These are phyloP conservation scores for Bradynema listronoti DNA, from an alignment of 1,140 invertebrate species.

Conservation along the genomic window DNA sequence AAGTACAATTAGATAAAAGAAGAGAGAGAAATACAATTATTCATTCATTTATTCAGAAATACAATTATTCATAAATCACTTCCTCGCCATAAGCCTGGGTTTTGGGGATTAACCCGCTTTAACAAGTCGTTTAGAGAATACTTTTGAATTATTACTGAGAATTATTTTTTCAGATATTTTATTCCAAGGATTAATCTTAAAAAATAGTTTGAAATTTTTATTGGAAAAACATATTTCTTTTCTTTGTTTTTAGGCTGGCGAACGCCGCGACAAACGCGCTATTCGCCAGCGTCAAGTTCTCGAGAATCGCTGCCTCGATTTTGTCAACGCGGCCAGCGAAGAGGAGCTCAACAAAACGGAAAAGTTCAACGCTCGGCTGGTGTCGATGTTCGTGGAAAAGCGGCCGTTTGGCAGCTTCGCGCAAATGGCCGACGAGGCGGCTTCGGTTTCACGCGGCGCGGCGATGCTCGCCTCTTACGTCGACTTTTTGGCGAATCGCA, in stretches of 20 bases:
- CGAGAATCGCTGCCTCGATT: constrained; percentile 36
- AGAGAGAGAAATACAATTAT: too few species aligned
- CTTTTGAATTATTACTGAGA: too few species aligned
- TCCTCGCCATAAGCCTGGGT: too few species aligned
- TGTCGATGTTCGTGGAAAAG: constrained; percentile 25
- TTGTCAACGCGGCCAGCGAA: constrained; percentile 30
- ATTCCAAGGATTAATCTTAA: too few species aligned
- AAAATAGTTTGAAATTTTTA: too few species aligned
- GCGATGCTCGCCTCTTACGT: constrained; percentile 21
- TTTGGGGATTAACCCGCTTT: too few species aligned
- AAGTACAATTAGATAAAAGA: too few species aligned
- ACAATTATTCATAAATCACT: too few species aligned
- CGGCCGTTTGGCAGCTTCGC: constrained; percentile 30
- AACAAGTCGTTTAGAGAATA: too few species aligned
- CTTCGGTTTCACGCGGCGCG: constrained; percentile 10
- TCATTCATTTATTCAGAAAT: too few species aligned
- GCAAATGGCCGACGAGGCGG: constrained; percentile 17
- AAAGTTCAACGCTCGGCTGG: constrained; percentile 37
- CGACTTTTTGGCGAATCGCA: constrained; percentile 27
- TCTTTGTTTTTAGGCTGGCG: constrained; percentile 1
- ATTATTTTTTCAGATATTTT: too few species aligned
- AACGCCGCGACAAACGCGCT: neutral
- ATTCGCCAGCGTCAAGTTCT: constrained; percentile 1
- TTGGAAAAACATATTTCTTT: too few species aligned
- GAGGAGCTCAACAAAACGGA: constrained; percentile 32